These are phyloP conservation scores for Mesitornis unicolor DNA, from an alignment of 2,113 vertebrate genomes.

Conservation along the genomic window DNA sequence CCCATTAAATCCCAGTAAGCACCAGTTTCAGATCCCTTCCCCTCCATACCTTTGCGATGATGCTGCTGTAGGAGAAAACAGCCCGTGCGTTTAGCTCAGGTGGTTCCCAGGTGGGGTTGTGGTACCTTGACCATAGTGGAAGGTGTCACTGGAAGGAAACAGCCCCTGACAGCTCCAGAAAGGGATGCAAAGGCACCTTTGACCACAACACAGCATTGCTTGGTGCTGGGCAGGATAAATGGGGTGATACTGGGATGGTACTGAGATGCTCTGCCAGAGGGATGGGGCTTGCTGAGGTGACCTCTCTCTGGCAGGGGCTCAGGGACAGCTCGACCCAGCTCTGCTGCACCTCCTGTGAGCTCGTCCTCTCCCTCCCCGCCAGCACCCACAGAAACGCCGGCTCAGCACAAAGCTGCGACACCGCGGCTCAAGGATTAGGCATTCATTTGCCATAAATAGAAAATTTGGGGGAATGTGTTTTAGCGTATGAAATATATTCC, in stretches of 20 bases:
- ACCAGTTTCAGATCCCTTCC: background rate
- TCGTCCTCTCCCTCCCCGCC: background rate
- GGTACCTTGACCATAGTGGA: background rate
- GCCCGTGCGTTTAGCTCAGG: background rate
- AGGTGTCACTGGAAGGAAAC: background rate
- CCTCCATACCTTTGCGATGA: background rate
- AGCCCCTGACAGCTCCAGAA: background rate
- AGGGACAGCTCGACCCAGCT: fast-evolving
- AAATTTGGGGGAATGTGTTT: background rate
- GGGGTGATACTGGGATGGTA: background rate
- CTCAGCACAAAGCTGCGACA: conserved; percentile 18
- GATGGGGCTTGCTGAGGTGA: background rate
- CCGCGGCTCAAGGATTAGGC: background rate
- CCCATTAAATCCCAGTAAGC: background rate
- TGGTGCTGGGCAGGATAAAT: background rate
- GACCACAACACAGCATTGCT: fast-evolving
- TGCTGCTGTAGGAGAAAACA: background rate
- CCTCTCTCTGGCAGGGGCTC: background rate
- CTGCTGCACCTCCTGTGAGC: background rate
- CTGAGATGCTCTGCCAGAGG: background rate
- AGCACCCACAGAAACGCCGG: background rate
- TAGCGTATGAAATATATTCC: background rate
- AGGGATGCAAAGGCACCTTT: background rate
- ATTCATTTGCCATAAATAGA: conserved; percentile 29
- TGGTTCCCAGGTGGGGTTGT: background rate